phyloP scores from a whole-genome alignment of 1,140 invertebrate genomes.

The Sinonovacula constricta region DNA sequence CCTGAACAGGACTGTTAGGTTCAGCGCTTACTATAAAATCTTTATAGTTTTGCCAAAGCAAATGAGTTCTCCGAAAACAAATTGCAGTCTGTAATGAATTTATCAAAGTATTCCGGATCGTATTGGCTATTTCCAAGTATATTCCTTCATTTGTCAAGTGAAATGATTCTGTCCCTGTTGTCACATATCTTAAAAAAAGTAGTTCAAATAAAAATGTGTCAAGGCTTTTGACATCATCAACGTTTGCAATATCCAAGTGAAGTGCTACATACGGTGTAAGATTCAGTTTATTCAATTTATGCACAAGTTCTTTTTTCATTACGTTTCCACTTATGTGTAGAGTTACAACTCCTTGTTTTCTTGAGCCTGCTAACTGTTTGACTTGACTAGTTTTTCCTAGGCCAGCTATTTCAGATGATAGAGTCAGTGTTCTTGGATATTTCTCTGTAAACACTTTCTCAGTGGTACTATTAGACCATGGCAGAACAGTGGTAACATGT shows the following conservation, averaged over 20 bases:
- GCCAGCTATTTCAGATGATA: constrained; percentile 53
- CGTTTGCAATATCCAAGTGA: constrained; percentile 55
- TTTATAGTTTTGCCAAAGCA: constrained; percentile 49
- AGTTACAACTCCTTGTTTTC: constrained; percentile 7
- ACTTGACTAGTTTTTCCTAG: constrained; percentile 54
- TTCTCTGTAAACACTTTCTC: constrained; percentile 14
- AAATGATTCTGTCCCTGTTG: constrained; percentile 19
- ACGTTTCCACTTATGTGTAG: constrained; percentile 53
- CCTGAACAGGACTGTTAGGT: constrained; percentile 57
- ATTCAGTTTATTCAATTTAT: constrained; percentile 12
- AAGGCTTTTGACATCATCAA: constrained; percentile 36
- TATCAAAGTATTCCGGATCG: constrained; percentile 40
- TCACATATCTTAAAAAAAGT: constrained; percentile 47
- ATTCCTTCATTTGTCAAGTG: constrained; percentile 20
- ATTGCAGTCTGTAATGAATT: constrained; percentile 52
- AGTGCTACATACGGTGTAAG: constrained; percentile 36
- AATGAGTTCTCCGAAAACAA: constrained; percentile 42
- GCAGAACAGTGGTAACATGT: constrained; percentile 6
- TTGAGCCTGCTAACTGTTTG: neutral
- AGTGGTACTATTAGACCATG: constrained; percentile 3
- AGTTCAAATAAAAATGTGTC: constrained; percentile 59
- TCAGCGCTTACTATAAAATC: constrained; percentile 50
- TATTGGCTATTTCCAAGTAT: constrained; percentile 59
- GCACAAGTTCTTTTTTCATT: constrained; percentile 18
- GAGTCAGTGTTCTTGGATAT: constrained; percentile 33